A percentile compares a stretch with the other conserved stretches of the same genome.
phyloP scores from a whole-genome alignment of 1,140 invertebrate genomes.

The Pectinophora gossypiella region DNA sequence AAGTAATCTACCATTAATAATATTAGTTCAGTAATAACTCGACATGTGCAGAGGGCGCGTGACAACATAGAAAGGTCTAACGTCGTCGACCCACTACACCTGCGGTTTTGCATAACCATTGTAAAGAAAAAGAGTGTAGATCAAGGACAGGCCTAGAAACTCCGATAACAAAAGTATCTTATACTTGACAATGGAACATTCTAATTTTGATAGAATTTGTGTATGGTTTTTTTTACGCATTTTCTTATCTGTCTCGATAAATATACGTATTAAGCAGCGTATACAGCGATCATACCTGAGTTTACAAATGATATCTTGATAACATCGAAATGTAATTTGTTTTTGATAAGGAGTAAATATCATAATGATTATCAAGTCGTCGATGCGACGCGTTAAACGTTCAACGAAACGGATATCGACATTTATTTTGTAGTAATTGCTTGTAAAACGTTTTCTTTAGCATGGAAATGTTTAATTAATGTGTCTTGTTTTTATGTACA shows the following conservation, averaged over 20 bases:
- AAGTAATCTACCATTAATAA: background rate
- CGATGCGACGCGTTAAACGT: background rate
- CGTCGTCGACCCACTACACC: constrained; percentile 51
- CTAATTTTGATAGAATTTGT: too few species aligned
- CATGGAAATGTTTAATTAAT: constrained; percentile 9
- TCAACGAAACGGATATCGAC: background rate
- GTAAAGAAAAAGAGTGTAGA: background rate
- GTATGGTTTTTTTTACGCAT: too few species aligned
- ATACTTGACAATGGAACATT: too few species aligned
- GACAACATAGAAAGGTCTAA: constrained; percentile 60
- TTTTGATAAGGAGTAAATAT: background rate
- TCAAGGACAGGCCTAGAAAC: background rate
- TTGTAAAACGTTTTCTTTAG: background rate
- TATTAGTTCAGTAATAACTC: too few species aligned
- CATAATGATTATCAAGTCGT: constrained; percentile 1
- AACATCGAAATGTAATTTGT: constrained; percentile 11
- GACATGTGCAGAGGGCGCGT: constrained; percentile 19
- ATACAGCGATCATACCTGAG: too few species aligned
- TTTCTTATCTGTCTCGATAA: too few species aligned
- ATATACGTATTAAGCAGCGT: too few species aligned
- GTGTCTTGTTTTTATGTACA: constrained; percentile 30
- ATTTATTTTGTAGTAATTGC: constrained; percentile 1
- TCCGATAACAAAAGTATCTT: background rate
- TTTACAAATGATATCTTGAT: background rate
- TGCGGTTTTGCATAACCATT: constrained; percentile 30